A percentile compares a stretch with the other conserved stretches of the same genome.
Evolutionary conservation across 2,888 invertebrate species (phyloP).

Genomic region (Pasiphila rectangulata): DNA sequence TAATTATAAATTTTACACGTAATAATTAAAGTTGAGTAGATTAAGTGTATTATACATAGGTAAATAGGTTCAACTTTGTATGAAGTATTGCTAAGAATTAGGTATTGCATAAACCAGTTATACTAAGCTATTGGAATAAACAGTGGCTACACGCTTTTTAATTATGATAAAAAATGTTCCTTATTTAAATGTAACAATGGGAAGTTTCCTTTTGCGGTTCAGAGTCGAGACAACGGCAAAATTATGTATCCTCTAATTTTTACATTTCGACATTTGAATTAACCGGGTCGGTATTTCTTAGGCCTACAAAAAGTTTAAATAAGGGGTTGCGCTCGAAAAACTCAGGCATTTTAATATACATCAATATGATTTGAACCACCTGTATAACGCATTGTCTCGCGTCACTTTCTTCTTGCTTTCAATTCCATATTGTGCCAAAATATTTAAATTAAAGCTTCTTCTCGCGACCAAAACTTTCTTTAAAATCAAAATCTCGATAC

Average conservation of each 20-base stretch:
- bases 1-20: conserved; percentile 79
- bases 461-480: conserved; percentile 41
- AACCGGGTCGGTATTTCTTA: conserved; percentile 41
- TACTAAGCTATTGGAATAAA: conserved; percentile 40
- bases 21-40: conserved; percentile 75
- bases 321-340: conserved; percentile 33
- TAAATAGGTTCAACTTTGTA: conserved; percentile 75
- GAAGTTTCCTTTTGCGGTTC: conserved; percentile 32
- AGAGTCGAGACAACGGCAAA: conserved; percentile 34
- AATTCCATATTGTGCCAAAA: conserved; percentile 76
- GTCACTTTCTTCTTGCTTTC: conserved; percentile 48
- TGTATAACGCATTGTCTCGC: conserved; percentile 24
- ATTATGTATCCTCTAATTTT: conserved; percentile 44
- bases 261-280: conserved; percentile 41
- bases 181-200: conserved; percentile 39
- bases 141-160: conserved; percentile 47
- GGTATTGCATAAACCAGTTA: conserved; percentile 50
- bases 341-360: conserved; percentile 18
- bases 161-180: conserved; percentile 42
- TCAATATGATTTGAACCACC: no score
- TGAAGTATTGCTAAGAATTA: conserved; percentile 70
- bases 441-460: conserved; percentile 48
- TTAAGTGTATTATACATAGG: conserved; percentile 77
- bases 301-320: conserved; percentile 36
- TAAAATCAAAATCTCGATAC: conserved; percentile 48